Evolutionary conservation across 2,113 vertebrate species (phyloP).

Genomic region (Etia nguti): DNA sequence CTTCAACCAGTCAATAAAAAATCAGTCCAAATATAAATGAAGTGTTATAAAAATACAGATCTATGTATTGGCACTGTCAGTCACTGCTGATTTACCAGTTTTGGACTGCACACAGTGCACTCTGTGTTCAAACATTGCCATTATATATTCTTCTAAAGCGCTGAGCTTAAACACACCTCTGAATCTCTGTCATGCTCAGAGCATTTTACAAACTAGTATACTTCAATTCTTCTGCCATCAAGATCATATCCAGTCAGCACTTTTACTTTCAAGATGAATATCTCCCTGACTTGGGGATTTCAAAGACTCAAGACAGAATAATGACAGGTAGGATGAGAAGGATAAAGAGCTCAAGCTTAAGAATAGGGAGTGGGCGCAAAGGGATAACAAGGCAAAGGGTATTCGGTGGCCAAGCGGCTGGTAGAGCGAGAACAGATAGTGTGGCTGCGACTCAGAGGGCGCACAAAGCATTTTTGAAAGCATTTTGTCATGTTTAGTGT

Average conservation of each 20-base stretch:
- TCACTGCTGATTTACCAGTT: not conserved
- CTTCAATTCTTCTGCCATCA: not conserved
- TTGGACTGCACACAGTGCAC: not conserved
- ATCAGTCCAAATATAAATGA: not conserved
- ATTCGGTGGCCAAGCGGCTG: not conserved
- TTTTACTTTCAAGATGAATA: slow-evolving; percentile 19
- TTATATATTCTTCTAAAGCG: not conserved
- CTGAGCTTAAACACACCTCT: slow-evolving; percentile 9
- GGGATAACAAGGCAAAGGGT: not conserved
- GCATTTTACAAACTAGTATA: slow-evolving; percentile 1
- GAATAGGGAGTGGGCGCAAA: not conserved
- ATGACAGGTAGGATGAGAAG: not conserved
- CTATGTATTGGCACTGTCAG: not conserved
- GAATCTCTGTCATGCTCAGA: slow-evolving; percentile 25
- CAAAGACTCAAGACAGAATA: slow-evolving; percentile 22
- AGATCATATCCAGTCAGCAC: slow-evolving; percentile 40
- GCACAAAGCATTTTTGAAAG: slow-evolving; percentile 13
- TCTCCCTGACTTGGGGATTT: slow-evolving; percentile 3
- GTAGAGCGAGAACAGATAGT: not conserved
- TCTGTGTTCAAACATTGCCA: not conserved
- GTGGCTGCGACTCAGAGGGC: slow-evolving; percentile 18
- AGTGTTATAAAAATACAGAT: not conserved
- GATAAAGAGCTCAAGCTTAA: slow-evolving; percentile 22
- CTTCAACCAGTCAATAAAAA: not conserved
- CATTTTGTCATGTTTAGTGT: slow-evolving; percentile 7